phyloP scores from a whole-genome alignment of 2,888 invertebrate genomes.

The Shargacucullia verbasci region DNA sequence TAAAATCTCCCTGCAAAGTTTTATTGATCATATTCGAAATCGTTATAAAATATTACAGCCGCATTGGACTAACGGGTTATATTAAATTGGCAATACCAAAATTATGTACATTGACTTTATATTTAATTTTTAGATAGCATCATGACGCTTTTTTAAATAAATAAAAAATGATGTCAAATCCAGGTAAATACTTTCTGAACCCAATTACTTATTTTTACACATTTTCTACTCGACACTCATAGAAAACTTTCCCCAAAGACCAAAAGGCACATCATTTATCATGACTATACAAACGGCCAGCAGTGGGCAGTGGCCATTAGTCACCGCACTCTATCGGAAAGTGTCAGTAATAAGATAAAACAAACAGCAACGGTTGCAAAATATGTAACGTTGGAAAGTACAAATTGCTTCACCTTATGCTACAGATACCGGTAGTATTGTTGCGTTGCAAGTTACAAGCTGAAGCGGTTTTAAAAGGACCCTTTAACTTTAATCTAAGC shows the following conservation, averaged over 20 bases:
- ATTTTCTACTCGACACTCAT: neutral
- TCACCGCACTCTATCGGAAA: conserved; percentile 23
- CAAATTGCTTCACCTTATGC: conserved; percentile 64
- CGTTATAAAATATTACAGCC: too few species aligned
- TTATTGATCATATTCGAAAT: too few species aligned
- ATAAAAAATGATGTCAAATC: too few species aligned
- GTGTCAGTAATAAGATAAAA: conserved; percentile 45
- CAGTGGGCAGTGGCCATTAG: conserved; percentile 16
- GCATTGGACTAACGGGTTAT: too few species aligned
- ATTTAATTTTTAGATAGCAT: too few species aligned
- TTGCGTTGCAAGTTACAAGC: conserved; percentile 36
- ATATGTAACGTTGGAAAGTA: conserved; percentile 71
- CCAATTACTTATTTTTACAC: neutral
- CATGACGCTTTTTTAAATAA: too few species aligned
- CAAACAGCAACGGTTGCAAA: conserved; percentile 63
- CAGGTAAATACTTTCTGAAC: neutral
- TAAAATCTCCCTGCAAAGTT: neutral
- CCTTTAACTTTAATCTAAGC: too few species aligned
- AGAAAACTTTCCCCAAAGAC: conserved; percentile 18
- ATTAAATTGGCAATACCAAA: too few species aligned
- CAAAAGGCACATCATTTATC: conserved; percentile 16
- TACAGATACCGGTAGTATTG: conserved; percentile 62
- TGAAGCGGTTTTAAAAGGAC: conserved; percentile 5
- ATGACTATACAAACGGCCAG: conserved; percentile 14
- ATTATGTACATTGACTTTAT: too few species aligned